phyloP scores from a whole-genome alignment of 2,888 invertebrate species.

The Agapetus fuscipes region DNA sequence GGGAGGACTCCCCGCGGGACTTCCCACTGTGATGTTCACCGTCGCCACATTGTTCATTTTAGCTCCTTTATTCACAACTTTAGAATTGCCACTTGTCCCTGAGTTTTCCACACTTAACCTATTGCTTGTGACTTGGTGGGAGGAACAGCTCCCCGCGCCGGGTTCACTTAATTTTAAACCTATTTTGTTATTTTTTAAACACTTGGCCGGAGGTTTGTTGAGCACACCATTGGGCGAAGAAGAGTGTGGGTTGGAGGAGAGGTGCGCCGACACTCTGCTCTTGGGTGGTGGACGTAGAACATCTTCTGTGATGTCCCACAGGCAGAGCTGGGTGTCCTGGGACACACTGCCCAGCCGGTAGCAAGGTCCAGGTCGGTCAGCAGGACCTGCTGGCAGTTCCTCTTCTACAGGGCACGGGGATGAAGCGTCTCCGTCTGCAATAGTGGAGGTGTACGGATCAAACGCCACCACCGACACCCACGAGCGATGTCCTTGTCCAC shows the following conservation, averaged over 20 bases:
- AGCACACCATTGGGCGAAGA: conserved; percentile 30
- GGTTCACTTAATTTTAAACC: conserved; percentile 35
- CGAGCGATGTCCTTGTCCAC: conserved; percentile 94
- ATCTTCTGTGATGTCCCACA: conserved; percentile 98
- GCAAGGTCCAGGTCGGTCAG: conserved; percentile 48
- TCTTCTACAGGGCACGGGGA: conserved; percentile 48
- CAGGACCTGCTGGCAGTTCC: conserved; percentile 37
- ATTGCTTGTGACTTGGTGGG: conserved; percentile 28
- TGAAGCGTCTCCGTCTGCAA: conserved; percentile 51
- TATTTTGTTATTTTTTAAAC: conserved; percentile 33
- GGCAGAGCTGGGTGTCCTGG: conserved; percentile 94
- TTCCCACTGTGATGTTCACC: conserved; percentile 38
- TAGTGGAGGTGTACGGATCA: conserved; percentile 74
- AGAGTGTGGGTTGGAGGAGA: conserved; percentile 23
- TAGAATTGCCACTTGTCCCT: conserved; percentile 10
- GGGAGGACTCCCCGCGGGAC: conserved; percentile 31
- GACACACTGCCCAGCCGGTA: conserved; percentile 90
- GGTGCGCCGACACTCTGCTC: conserved; percentile 36
- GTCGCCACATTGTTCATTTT: conserved; percentile 34
- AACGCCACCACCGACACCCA: conserved; percentile 98
- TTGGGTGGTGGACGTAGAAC: conserved; percentile 67
- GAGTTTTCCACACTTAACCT: conserved; percentile 10
- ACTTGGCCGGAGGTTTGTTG: conserved; percentile 28
- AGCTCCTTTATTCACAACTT: conserved; percentile 24
- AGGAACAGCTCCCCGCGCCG: conserved; percentile 31